Base-by-base conservation (phyloP, 2,113 vertebrate genomes). In the Scophthalmus maximus region DNA sequence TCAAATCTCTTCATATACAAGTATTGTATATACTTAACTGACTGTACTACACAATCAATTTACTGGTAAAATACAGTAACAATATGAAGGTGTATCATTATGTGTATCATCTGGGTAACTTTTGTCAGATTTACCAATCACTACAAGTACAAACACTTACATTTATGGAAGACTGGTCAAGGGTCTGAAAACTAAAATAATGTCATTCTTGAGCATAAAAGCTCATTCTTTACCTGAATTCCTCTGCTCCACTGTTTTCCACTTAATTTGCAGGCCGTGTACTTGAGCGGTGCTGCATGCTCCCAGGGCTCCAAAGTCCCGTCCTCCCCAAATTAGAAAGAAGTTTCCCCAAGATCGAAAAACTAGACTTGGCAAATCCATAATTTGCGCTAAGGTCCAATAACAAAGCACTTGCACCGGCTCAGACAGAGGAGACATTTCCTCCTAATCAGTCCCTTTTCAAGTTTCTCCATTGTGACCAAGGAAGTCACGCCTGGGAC, bases 351-450 rank as follows among this genome's bases (percentile, higher is more conserved):
- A 25, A 49, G 25, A 53, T 42, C 1, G 18, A 49, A 49, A 49
- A 49, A 49, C 7, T 47, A 53, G 38, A 22, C 23, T 67, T 26
- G n/a, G 30, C 26, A 32, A 44, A 55, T 77, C 30, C 40, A n/a
- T 18, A 65, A 74, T 69, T 66, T 69, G n/a, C 38, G 42, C 25
- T 32, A 69, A 65, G 15, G 15, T 76, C 62, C 51, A 46, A 14
- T 75, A 38, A 66, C 62, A 79, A 68, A 72, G 66, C 66, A 4
- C 4, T n/a, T 5, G 51, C 23, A 30, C 0, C 0, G 0, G 23
- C 64, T 68, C 18, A 42, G 40, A n/a, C 30, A 42, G 30, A 61
- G 20, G 20, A 65, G 34, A 32, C 34, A 25, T 74, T 29, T 51
- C 61, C 59, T 15, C 15, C 46, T 8, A 32, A 42, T 61, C 65